Conservation (phyloP, 2,888 invertebrate genomes). For the Diarsia mendica region DNA sequence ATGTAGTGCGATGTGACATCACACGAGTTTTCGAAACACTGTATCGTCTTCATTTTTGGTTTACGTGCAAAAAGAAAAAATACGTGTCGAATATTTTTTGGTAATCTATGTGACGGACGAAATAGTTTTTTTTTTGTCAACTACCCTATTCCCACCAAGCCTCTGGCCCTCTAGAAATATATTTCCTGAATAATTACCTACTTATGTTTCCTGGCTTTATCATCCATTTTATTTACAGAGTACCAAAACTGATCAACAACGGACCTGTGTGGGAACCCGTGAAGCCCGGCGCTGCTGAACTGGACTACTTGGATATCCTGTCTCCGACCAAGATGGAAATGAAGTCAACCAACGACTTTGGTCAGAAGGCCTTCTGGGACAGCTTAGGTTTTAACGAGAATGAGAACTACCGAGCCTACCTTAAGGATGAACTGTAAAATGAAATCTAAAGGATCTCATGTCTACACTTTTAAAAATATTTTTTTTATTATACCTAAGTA, state of each 20-base stretch:
- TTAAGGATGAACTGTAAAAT: slow-evolving; percentile 84
- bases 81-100: too few species aligned
- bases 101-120: too few species aligned
- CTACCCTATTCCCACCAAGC: too few species aligned
- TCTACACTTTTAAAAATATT: not conserved
- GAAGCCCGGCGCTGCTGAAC: slow-evolving; percentile 79
- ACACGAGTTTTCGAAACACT: too few species aligned
- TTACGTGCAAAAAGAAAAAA: too few species aligned
- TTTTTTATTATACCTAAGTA: not conserved
- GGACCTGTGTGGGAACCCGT: slow-evolving; percentile 87
- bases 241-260: slow-evolving; percentile 77
- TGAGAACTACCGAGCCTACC: slow-evolving; percentile 80
- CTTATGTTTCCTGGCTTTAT: not conserved
- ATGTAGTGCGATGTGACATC: too few species aligned
- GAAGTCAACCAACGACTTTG: slow-evolving; percentile 86
- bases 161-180: too few species aligned
- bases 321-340: slow-evolving; percentile 85
- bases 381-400: slow-evolving; percentile 91
- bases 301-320: slow-evolving; percentile 89
- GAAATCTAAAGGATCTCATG: not conserved
- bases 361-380: slow-evolving; percentile 91
- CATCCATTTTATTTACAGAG: slow-evolving; percentile 72
- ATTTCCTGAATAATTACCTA: too few species aligned
- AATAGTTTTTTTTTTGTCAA: too few species aligned
- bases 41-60: too few species aligned